phyloP scores from a whole-genome alignment of 2,113 vertebrate genomes.

The Oreochromis niloticus region DNA sequence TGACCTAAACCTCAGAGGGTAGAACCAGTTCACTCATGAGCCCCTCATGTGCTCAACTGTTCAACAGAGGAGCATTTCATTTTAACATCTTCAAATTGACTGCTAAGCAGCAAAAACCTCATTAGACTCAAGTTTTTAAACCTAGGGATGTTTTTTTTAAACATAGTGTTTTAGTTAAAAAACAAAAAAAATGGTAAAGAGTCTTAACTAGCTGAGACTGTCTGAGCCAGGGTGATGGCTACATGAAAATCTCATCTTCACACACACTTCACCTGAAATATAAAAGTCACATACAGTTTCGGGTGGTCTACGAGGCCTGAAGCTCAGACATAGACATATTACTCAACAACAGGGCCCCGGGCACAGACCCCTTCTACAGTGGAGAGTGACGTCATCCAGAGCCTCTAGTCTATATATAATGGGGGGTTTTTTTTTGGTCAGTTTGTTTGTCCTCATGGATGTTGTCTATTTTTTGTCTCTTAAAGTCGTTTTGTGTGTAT shows the following conservation, averaged over 20 bases:
- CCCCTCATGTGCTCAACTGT: not conserved
- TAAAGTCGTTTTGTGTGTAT: not conserved
- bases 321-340: not conserved
- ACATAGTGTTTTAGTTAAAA: not conserved
- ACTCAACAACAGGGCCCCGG: not conserved
- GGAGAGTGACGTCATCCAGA: not conserved
- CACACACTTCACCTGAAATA: not conserved
- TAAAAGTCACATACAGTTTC: not conserved
- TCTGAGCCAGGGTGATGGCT: not conserved
- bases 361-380: not conserved
- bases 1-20: not conserved
- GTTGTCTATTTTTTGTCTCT: not conserved
- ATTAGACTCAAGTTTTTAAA: not conserved
- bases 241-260: not conserved
- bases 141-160: not conserved
- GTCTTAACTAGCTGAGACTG: not conserved
- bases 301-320: not conserved
- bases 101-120: not conserved
- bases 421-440: fast-evolving
- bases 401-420: not conserved
- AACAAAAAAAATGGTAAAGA: not conserved
- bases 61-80: not conserved
- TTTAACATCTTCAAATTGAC: not conserved
- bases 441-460: not conserved
- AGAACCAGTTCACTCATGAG: not conserved